phyloP scores from a whole-genome alignment of 2,113 vertebrate genomes.

The Triplophysa tibetana region DNA sequence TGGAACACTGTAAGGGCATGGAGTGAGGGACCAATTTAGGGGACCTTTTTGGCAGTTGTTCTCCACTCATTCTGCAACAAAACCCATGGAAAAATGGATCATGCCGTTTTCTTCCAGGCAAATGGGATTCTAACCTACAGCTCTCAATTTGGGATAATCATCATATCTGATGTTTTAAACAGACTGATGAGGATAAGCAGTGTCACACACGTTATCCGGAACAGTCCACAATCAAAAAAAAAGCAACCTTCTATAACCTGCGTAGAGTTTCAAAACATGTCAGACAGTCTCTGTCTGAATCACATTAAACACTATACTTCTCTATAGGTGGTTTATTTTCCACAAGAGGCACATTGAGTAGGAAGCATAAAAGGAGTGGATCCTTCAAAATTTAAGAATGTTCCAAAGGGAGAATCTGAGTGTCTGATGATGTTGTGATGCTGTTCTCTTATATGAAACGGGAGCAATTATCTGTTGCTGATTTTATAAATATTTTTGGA shows the following conservation, averaged over 20 bases:
- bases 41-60: too few species aligned
- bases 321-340: background rate
- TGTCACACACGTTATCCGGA: too few species aligned
- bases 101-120: too few species aligned
- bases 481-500: background rate
- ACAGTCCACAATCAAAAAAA: background rate
- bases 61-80: too few species aligned
- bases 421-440: background rate
- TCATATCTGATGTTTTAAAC: too few species aligned
- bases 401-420: background rate
- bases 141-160: too few species aligned
- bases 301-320: background rate
- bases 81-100: too few species aligned
- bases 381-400: constrained; percentile 15
- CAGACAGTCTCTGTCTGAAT: background rate
- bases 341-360: background rate
- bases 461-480: background rate
- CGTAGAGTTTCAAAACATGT: background rate
- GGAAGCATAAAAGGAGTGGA: background rate
- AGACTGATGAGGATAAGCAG: too few species aligned
- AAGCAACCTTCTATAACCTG: background rate
- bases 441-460: background rate
- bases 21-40: too few species aligned
- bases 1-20: too few species aligned
- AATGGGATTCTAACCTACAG: too few species aligned